A percentile compares a stretch with the other conserved stretches of the same genome.
These are phyloP conservation scores for Pseudopipra pipra DNA, from an alignment of 2,113 vertebrate species.

Conservation along the genomic window DNA sequence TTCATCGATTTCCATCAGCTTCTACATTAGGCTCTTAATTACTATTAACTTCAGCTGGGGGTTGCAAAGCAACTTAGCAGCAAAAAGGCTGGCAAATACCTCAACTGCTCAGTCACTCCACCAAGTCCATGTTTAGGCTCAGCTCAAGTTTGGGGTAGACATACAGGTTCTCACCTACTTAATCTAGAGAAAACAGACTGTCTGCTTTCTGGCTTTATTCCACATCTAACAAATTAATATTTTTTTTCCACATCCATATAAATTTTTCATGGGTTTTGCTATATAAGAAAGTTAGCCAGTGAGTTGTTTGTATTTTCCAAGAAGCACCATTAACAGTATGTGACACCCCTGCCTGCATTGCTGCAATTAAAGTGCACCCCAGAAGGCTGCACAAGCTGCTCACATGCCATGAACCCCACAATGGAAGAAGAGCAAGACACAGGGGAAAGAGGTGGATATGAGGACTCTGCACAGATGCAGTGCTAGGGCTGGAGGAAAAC, in stretches of 20 bases:
- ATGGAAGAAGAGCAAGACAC: not conserved
- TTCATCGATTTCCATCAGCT: not conserved
- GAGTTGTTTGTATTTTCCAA: not conserved
- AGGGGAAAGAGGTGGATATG: not conserved
- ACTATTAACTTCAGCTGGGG: not conserved
- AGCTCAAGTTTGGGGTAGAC: not conserved
- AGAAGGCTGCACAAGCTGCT: not conserved
- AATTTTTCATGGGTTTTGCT: not conserved
- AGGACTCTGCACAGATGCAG: not conserved
- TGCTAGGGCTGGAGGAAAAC: not conserved
- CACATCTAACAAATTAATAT: not conserved
- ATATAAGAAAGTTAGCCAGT: not conserved
- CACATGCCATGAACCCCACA: rapidly evolving
- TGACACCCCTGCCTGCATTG: not conserved
- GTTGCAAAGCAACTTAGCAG: not conserved
- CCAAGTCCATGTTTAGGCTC: not conserved
- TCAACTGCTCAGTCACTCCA: not conserved
- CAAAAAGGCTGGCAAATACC: not conserved
- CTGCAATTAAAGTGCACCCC: not conserved
- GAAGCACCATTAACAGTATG: not conserved
- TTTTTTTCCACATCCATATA: not conserved
- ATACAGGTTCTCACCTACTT: not conserved
- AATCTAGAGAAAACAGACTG: not conserved
- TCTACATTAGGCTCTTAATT: not conserved
- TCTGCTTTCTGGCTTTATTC: not conserved